Percentiles rank a stretch among this genome's conserved stretches.
Evolutionary conservation across 2,797 vertebrate species (phyloP).

Genomic region (Rallus crepitans): DNA sequence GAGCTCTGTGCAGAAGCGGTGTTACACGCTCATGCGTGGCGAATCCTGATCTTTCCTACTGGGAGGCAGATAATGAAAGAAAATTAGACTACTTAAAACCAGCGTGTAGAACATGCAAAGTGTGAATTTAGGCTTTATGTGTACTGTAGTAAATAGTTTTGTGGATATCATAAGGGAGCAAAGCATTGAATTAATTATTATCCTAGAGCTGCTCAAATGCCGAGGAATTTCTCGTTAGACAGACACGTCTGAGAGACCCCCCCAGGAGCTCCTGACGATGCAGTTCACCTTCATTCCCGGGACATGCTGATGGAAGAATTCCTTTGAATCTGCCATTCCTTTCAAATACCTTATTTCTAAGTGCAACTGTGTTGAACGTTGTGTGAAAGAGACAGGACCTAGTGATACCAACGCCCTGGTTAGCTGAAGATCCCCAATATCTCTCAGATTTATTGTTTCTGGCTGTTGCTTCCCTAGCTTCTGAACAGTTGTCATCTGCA

Average conservation of each 20-base stretch:
- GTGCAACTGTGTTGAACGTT: neutral
- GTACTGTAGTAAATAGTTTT: neutral
- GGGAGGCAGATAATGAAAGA: neutral
- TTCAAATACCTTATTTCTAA: neutral
- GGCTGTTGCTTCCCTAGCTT: neutral
- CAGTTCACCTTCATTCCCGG: neutral
- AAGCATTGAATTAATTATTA: neutral
- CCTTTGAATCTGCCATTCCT: neutral
- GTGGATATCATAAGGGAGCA: neutral
- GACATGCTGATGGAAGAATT: neutral
- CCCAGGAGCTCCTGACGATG: neutral
- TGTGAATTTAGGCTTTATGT: neutral
- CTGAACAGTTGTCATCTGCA: neutral
- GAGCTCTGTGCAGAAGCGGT: neutral
- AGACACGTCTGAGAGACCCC: neutral
- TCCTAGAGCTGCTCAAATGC: neutral
- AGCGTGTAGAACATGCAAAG: neutral
- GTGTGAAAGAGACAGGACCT: neutral
- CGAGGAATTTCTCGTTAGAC: neutral
- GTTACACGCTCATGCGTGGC: neutral
- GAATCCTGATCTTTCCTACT: neutral
- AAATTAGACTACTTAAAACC: neutral
- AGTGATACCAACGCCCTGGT: neutral
- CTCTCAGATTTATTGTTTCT: neutral
- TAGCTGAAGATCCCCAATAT: neutral